Evolutionary conservation across 2,797 vertebrate genomes (phyloP).

Genomic region (Enteromius viviparus): DNA sequence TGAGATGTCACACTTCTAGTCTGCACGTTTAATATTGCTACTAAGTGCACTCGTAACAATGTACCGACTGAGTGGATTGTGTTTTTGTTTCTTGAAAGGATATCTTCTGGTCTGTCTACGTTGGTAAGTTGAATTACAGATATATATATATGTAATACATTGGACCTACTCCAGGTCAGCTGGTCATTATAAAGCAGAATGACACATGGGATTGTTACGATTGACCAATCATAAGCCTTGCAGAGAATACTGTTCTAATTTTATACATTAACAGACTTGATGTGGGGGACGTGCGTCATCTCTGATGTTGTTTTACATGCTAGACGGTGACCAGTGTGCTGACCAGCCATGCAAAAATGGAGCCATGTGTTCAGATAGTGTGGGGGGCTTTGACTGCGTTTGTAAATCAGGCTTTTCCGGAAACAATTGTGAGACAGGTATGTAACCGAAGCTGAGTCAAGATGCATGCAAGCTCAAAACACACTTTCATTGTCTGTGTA

Average conservation of each 20-base stretch:
- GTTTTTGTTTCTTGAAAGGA: conserved; percentile 69
- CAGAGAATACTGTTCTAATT: too few relatives aligned
- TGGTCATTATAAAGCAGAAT: neutral
- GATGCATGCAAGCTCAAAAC: too few relatives aligned
- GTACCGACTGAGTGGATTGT: neutral
- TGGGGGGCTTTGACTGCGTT: conserved; percentile 81
- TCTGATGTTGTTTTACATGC: neutral
- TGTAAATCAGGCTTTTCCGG: conserved; percentile 80
- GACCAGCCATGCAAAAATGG: conserved; percentile 79
- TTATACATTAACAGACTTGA: too few relatives aligned
- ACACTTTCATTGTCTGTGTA: too few relatives aligned
- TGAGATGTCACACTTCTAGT: neutral
- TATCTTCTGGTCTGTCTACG: conserved; percentile 82
- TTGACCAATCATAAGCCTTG: neutral
- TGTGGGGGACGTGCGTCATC: too few relatives aligned
- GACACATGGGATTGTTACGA: neutral
- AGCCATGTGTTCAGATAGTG: conserved; percentile 82
- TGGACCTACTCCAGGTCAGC: neutral
- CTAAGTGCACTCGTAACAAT: neutral
- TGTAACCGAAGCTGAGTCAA: neutral
- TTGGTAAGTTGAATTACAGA: conserved; percentile 72
- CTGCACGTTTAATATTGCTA: neutral
- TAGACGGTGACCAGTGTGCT: conserved; percentile 81
- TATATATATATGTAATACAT: neutral
- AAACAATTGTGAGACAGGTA: conserved; percentile 77